Percentiles rank a stretch among this genome's conserved stretches.
phyloP scores from a whole-genome alignment of 2,888 invertebrate species.

The Amorpha juglandis region DNA sequence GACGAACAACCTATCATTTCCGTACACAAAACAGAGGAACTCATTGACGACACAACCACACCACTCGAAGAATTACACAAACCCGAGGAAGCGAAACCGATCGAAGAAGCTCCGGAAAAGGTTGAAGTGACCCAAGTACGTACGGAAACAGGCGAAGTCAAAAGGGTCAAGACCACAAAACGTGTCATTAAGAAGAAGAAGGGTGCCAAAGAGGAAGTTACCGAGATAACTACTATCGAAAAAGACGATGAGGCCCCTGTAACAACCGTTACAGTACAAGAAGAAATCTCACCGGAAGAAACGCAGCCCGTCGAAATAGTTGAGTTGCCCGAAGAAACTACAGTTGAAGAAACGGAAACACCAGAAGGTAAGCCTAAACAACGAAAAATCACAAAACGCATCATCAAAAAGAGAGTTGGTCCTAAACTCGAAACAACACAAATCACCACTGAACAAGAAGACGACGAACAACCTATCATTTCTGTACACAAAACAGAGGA shows the following conservation, averaged over 20 bases:
- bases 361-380: slow-evolving; percentile 40
- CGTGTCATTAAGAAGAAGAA: slow-evolving; percentile 39
- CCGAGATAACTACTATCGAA: slow-evolving; percentile 44
- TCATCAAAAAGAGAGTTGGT: slow-evolving; percentile 66
- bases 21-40: slow-evolving; percentile 5
- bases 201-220: slow-evolving; percentile 44
- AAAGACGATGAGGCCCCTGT: slow-evolving; percentile 47
- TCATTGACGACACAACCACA: not conserved
- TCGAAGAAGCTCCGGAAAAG: not conserved
- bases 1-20: slow-evolving; percentile 5
- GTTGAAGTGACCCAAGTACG: not conserved
- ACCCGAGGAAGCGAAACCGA: not conserved
- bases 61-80: not conserved
- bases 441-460: slow-evolving; percentile 54
- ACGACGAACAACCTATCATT: slow-evolving; percentile 38
- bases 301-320: slow-evolving; percentile 37
- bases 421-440: slow-evolving; percentile 53
- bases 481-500: slow-evolving; percentile 37
- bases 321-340: slow-evolving; percentile 43
- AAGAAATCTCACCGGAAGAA: slow-evolving; percentile 30
- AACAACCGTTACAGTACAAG: slow-evolving; percentile 39
- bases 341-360: slow-evolving; percentile 37
- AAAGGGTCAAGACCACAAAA: not conserved
- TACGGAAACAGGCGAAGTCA: not conserved
- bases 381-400: slow-evolving; percentile 46